Evolutionary conservation across 2,888 invertebrate genomes (phyloP), one percentile per base, ranked within the genome.

Genomic region (Microplitis manilae): DNA sequence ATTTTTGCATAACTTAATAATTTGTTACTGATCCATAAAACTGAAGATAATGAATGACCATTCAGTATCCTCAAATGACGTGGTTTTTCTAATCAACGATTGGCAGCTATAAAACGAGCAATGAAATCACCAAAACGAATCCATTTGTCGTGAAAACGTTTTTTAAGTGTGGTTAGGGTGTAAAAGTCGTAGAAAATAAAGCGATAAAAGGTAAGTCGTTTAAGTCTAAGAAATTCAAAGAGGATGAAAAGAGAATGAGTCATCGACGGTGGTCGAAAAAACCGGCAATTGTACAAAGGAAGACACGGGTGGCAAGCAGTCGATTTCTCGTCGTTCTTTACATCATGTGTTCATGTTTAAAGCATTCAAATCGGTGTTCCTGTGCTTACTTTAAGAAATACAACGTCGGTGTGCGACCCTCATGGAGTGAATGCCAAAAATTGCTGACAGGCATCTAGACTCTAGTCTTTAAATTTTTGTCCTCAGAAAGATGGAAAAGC

Each of bases 181-280:
- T 67, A 38, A 60, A 60, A 73, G 60, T 6, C 30, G 20, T 5
- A 64, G 38, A 73, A 64, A 73, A 73, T 73, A 67, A 73, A 73
- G 40, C 8, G 6, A n/a, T 40, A 64, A 72, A 60, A 60, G 40
- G 30, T 39, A 62, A 40, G 39, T 68, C 73, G 17, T 39, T 38
- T n/a, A 6, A 64, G 40, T 65, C 4, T 9, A 40, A 65, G 15
- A 20, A 17, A 39, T 13, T 38, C 17, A 41, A 61, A 62, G 74
- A 73, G 50, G 50, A 50, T 13, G 9, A 13, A 73, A 17, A n/a
- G 13, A 50, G 67, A 79, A 77, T 81, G 81, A 83, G 80, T 80
- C 81, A 80, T 79, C 81, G 72, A 76, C 73, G 77, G 75, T 80
- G 77, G 71, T 72, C 76, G 74, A 71, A 71, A 59, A 72, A 17